These are phyloP conservation scores for Pseudomyrmex dendroicus DNA, from an alignment of 1,140 invertebrate species.

Conservation along the genomic window DNA sequence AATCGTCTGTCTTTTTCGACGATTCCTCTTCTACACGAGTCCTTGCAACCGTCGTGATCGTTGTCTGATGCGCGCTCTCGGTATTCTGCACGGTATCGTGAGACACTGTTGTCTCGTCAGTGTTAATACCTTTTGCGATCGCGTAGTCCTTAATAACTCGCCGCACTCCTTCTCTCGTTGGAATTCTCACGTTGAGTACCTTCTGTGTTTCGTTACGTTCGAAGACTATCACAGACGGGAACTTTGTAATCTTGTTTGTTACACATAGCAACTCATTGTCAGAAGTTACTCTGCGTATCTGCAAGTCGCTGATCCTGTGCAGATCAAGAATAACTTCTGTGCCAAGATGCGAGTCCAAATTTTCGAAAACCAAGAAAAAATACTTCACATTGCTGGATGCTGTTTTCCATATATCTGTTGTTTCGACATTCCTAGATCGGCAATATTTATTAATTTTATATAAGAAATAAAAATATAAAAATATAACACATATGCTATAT, in stretches of 20 bases:
- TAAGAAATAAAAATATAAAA: too few relatives aligned
- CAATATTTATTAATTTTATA: slow-evolving; percentile 16
- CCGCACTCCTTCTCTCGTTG: slow-evolving; percentile 81
- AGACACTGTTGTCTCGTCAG: slow-evolving; percentile 32
- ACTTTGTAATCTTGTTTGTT: slow-evolving; percentile 83
- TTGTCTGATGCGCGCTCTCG: background rate
- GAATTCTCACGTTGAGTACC: slow-evolving; percentile 81
- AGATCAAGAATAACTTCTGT: slow-evolving; percentile 88
- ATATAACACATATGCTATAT: too few relatives aligned
- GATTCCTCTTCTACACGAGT: background rate
- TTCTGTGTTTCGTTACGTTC: slow-evolving; percentile 80
- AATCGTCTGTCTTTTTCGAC: slow-evolving; percentile 78
- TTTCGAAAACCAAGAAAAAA: slow-evolving; percentile 88
- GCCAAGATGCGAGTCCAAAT: slow-evolving; percentile 86
- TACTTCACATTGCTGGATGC: slow-evolving; percentile 79
- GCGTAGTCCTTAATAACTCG: slow-evolving; percentile 84
- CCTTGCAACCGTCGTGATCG: background rate
- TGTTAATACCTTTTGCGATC: slow-evolving; percentile 78
- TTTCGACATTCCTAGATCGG: slow-evolving; percentile 76
- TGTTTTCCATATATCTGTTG: slow-evolving; percentile 84
- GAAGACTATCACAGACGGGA: slow-evolving; percentile 86
- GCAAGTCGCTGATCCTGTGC: slow-evolving; percentile 84
- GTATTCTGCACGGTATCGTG: background rate
- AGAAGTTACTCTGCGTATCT: slow-evolving; percentile 86
- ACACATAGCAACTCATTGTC: slow-evolving; percentile 85